A percentile compares a stretch with the other conserved stretches of the same genome.
Conservation (phyloP, 2,888 invertebrate species). For the Sympetrum striolatum region DNA sequence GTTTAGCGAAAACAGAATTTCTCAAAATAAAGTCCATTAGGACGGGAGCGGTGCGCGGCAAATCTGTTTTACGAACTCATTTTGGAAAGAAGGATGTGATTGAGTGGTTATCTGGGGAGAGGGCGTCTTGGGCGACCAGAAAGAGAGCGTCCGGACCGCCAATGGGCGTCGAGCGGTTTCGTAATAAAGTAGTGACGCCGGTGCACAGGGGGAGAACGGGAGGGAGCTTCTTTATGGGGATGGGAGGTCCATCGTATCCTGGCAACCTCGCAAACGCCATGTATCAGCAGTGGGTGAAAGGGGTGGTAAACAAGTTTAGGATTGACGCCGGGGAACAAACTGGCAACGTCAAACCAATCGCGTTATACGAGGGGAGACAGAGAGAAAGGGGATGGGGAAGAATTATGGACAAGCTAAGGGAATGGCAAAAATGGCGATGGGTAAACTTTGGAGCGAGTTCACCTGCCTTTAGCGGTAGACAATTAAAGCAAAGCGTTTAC, state of each 20-base stretch:
- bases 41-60: neutral
- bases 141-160: neutral
- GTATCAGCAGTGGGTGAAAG: neutral
- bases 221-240: neutral
- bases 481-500: too few species aligned
- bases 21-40: neutral
- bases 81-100: neutral
- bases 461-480: neutral
- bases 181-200: neutral
- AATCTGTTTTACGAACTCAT: neutral
- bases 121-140: neutral
- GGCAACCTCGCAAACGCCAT: neutral
- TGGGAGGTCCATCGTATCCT: neutral
- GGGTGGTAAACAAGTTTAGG: neutral
- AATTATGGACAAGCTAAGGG: neutral
- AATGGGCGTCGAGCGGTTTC: neutral
- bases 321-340: neutral
- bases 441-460: neutral
- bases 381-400: neutral
- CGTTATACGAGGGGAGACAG: neutral
- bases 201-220: neutral
- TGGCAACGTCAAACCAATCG: conserved; percentile 5
- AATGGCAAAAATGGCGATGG: too few species aligned
- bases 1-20: neutral
- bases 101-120: neutral